Percentiles rank a stretch among this genome's conserved stretches.
phyloP scores from a whole-genome alignment of 2,888 invertebrate genomes.

The Meganola albula region DNA sequence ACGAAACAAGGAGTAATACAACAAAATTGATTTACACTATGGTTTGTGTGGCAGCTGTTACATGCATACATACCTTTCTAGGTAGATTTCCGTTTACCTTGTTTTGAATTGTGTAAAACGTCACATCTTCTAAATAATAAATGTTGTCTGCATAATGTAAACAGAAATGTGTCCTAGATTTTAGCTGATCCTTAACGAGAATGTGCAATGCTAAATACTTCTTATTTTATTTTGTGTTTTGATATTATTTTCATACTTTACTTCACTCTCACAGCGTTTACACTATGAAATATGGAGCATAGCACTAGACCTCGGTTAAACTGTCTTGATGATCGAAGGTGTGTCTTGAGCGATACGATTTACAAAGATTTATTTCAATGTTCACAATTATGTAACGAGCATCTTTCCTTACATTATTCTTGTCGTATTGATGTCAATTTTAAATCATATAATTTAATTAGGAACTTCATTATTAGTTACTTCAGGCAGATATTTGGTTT shows the following conservation, averaged over 20 bases:
- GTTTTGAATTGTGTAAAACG: too few relatives aligned
- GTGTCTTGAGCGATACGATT: constrained; percentile 48
- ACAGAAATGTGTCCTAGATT: constrained; percentile 59
- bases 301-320: constrained; percentile 54
- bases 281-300: constrained; percentile 45
- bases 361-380: too few relatives aligned
- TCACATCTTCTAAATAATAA: too few relatives aligned
- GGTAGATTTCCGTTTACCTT: constrained; percentile 61
- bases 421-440: too few relatives aligned
- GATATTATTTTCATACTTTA: constrained; percentile 63
- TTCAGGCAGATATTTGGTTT: too few relatives aligned
- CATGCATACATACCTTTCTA: constrained; percentile 66
- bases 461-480: too few relatives aligned
- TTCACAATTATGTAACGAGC: too few relatives aligned
- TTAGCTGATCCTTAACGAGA: constrained; percentile 72
- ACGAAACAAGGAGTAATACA: constrained; percentile 36
- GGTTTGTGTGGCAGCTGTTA: constrained; percentile 73
- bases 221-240: constrained; percentile 64
- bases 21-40: constrained; percentile 47
- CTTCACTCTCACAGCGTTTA: constrained; percentile 62
- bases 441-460: too few relatives aligned
- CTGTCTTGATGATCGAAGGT: constrained; percentile 42
- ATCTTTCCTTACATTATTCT: too few relatives aligned
- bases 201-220: constrained; percentile 76
- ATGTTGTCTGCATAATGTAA: constrained; percentile 37